A percentile compares a stretch with the other conserved stretches of the same genome.
phyloP scores from a whole-genome alignment of 2,113 vertebrate species.

The Hypocryptadius cinnamomeus region DNA sequence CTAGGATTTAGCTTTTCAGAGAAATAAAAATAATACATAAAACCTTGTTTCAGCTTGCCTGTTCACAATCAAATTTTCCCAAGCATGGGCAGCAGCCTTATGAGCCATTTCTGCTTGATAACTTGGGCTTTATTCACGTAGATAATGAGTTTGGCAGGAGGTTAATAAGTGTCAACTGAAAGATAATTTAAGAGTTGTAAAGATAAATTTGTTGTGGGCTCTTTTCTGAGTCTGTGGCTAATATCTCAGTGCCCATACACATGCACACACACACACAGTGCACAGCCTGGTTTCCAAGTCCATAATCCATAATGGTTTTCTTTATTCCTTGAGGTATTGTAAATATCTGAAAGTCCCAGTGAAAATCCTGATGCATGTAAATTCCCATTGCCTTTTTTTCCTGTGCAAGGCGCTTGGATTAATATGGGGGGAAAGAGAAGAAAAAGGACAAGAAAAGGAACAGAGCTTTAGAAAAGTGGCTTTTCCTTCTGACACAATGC shows the following conservation, averaged over 20 bases:
- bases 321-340: not conserved
- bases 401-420: not conserved
- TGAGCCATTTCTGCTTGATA: not conserved
- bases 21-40: not conserved
- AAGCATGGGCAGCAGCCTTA: not conserved
- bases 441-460: not conserved
- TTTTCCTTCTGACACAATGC: not conserved
- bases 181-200: constrained; percentile 61
- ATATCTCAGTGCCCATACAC: not conserved
- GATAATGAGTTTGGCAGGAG: constrained; percentile 67
- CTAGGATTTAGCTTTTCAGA: not conserved
- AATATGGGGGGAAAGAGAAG: not conserved
- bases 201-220: constrained; percentile 53
- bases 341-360: not conserved
- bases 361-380: not conserved
- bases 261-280: not conserved
- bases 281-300: not conserved
- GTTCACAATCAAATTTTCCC: not conserved
- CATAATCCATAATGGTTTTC: not conserved
- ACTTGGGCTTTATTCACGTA: constrained; percentile 5
- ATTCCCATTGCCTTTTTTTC: not conserved
- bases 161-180: constrained; percentile 64
- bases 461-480: not conserved
- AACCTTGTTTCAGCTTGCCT: constrained; percentile 22
- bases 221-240: not conserved